Conservation (phyloP, 1,140 invertebrate species). For the Trachelipus rathkii region DNA sequence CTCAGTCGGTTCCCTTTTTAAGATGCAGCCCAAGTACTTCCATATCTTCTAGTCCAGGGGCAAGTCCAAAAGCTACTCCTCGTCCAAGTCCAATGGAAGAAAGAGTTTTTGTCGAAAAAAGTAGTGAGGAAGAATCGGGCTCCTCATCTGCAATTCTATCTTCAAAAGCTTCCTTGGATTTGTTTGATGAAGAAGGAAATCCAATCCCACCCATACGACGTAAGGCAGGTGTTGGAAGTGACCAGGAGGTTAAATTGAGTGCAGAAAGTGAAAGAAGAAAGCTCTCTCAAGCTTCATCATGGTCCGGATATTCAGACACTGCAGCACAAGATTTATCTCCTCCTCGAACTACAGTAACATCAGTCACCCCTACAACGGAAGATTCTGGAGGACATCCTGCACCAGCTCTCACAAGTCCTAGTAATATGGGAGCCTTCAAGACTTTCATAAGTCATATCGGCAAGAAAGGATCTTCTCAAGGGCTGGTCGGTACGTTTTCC, state of each 20-base stretch:
- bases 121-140: not conserved
- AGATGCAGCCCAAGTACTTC: not conserved
- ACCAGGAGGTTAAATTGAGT: not conserved
- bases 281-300: not conserved
- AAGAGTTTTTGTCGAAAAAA: constrained; percentile 22
- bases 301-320: not conserved
- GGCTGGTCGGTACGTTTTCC: constrained; percentile 37
- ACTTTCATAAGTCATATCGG: constrained; percentile 39
- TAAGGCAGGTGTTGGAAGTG: constrained; percentile 49
- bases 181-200: constrained; percentile 59
- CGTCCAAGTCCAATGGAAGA: constrained; percentile 32
- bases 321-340: not conserved
- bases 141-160: not conserved
- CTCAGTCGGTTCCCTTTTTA: not conserved
- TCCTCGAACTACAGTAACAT: not conserved
- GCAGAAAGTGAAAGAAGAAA: constrained; percentile 12
- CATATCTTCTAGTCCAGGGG: constrained; percentile 19
- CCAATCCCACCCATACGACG: constrained; percentile 60
- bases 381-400: not conserved
- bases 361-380: not conserved
- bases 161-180: constrained; percentile 57
- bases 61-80: constrained; percentile 27
- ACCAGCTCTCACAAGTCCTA: constrained; percentile 34
- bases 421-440: constrained; percentile 37
- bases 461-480: constrained; percentile 38